phyloP scores from a whole-genome alignment of 2,113 vertebrate genomes.

The Ochotona curzoniae region DNA sequence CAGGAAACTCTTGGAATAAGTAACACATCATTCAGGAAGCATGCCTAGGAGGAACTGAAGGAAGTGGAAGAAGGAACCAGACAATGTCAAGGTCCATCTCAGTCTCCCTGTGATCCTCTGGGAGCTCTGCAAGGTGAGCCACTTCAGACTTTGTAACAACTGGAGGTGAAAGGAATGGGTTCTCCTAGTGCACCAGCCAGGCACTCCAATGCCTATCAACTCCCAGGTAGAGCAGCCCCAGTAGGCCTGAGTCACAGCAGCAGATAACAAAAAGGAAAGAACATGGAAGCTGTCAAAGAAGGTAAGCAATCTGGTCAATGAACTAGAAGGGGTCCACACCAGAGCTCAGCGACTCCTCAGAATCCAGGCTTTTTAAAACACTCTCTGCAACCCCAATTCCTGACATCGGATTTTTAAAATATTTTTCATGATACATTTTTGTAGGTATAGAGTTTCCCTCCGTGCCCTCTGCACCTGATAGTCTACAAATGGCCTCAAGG shows the following conservation, averaged over 20 bases:
- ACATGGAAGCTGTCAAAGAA: background rate
- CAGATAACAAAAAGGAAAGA: background rate
- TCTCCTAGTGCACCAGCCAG: background rate
- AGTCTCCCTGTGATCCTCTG: background rate
- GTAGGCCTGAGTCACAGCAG: background rate
- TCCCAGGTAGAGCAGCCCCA: background rate
- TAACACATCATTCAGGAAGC: background rate
- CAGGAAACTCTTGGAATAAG: fast-evolving
- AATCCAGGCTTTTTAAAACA: background rate
- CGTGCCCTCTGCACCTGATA: background rate
- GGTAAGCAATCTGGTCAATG: fast-evolving
- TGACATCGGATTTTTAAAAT: too few species aligned
- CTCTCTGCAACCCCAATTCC: background rate
- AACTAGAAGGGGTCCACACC: fast-evolving
- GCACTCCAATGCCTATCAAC: fast-evolving
- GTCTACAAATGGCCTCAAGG: conserved; percentile 31
- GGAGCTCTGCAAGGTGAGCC: background rate
- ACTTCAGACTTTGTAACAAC: background rate
- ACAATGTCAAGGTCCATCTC: background rate
- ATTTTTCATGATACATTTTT: too few species aligned
- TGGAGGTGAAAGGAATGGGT: background rate
- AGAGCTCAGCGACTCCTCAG: background rate
- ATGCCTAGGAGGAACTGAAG: background rate
- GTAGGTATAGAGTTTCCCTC: too few species aligned
- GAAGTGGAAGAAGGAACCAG: background rate